Percentiles rank a stretch among this genome's conserved stretches.
Evolutionary conservation across 2,888 invertebrate species (phyloP).

Genomic region (Pseudococcus longispinus): DNA sequence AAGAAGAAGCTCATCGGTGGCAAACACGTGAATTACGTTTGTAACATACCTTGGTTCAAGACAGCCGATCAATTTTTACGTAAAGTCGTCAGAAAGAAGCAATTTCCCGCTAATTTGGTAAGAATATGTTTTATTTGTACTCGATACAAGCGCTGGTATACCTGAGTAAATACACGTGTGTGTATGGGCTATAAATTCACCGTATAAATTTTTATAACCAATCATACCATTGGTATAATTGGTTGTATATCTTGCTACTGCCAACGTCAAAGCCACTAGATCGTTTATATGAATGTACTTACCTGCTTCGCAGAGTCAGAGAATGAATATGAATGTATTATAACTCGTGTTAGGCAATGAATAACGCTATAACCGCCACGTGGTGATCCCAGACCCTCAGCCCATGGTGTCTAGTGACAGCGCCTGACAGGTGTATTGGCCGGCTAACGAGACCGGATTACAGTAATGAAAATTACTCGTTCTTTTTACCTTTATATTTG

Average conservation of each 20-base stretch:
- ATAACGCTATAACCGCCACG: not conserved
- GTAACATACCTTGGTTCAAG: constrained; percentile 49
- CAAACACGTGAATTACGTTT: constrained; percentile 31
- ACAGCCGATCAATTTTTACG: constrained; percentile 38
- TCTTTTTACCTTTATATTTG: not conserved
- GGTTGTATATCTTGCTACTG: not conserved
- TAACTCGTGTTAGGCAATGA: constrained; percentile 8
- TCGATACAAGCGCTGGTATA: not conserved
- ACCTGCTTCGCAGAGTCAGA: not conserved
- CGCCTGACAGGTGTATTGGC: constrained; percentile 11
- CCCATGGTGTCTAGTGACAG: constrained; percentile 14
- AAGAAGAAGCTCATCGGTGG: constrained; percentile 41
- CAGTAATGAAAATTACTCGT: not conserved
- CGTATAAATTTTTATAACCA: not conserved
- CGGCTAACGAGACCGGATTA: constrained; percentile 8
- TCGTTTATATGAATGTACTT: too few relatives aligned
- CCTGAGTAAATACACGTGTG: not conserved
- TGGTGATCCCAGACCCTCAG: not conserved
- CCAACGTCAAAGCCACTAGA: not conserved
- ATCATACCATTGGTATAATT: not conserved
- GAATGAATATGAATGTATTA: not conserved
- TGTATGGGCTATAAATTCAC: not conserved
- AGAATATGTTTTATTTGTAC: not conserved
- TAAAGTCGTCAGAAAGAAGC: constrained; percentile 26
- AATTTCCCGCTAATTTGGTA: constrained; percentile 32